Conservation (phyloP, 2,888 invertebrate genomes). For the Pollenia angustigena region DNA sequence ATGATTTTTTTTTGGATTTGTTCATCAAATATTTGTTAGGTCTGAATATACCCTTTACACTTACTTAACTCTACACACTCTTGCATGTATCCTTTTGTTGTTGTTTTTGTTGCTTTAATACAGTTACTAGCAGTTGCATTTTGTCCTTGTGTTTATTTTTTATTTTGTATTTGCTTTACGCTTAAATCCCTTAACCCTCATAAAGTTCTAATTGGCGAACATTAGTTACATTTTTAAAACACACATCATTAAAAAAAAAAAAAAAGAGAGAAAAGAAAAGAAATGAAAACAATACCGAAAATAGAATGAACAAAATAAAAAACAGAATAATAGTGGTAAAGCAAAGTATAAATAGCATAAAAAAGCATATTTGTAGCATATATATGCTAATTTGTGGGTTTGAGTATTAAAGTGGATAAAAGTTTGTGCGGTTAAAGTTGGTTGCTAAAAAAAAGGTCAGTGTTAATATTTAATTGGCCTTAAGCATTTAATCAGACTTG, state of each 20-base stretch:
- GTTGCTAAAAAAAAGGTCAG: slow-evolving; percentile 50
- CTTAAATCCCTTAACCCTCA: slow-evolving; percentile 64
- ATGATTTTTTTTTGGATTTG: too few species aligned
- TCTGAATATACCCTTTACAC: background rate
- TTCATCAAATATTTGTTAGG: too few species aligned
- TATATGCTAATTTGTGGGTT: too few species aligned
- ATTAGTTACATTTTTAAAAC: slow-evolving; percentile 63
- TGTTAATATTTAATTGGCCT: slow-evolving; percentile 64
- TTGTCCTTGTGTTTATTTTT: slow-evolving; percentile 23
- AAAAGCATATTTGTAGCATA: too few species aligned
- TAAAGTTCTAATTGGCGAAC: slow-evolving; percentile 68
- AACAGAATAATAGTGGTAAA: slow-evolving; percentile 7
- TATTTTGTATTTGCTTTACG: slow-evolving; percentile 1
- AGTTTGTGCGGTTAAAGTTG: background rate
- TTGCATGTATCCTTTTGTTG: background rate
- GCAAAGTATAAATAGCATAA: background rate
- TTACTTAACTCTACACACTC: background rate
- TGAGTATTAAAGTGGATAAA: too few species aligned
- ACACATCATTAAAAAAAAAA: slow-evolving; percentile 57
- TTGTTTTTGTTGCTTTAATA: background rate
- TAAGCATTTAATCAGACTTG: slow-evolving; percentile 48
- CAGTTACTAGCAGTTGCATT: background rate
- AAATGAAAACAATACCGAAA: slow-evolving; percentile 33
- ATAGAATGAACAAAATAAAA: slow-evolving; percentile 40
- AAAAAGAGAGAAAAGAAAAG: background rate